phyloP scores from a whole-genome alignment of 2,888 invertebrate species.

The Eucriotettix oculatus region DNA sequence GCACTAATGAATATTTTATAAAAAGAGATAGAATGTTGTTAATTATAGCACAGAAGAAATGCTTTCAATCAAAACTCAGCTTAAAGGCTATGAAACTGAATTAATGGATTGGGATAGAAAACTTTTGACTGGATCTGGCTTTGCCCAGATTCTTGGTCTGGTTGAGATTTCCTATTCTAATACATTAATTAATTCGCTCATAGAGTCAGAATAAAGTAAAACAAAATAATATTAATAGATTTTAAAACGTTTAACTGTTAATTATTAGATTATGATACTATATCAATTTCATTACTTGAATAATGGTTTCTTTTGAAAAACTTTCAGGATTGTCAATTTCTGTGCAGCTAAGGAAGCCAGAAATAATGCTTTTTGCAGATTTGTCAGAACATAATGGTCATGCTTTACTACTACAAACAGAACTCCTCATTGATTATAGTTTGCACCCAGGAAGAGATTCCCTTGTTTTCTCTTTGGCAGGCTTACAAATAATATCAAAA shows the following conservation, averaged over 20 bases:
- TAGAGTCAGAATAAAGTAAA: neutral
- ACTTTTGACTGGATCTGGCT: too few species aligned
- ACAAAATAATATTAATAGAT: neutral
- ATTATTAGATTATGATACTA: neutral
- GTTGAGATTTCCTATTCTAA: too few species aligned
- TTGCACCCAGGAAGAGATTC: slow-evolving; percentile 45
- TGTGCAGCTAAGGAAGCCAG: slow-evolving; percentile 57
- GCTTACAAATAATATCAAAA: slow-evolving; percentile 44
- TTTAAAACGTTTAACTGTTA: neutral
- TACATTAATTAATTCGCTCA: neutral
- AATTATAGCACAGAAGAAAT: too few species aligned
- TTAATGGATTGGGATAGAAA: too few species aligned
- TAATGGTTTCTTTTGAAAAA: neutral
- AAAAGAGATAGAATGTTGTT: too few species aligned
- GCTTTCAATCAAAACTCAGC: too few species aligned
- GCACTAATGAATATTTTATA: too few species aligned
- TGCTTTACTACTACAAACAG: slow-evolving; percentile 48
- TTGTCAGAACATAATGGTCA: slow-evolving; percentile 29
- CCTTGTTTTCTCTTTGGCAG: slow-evolving; percentile 41
- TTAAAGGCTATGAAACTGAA: too few species aligned
- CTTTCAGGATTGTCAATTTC: slow-evolving; percentile 45
- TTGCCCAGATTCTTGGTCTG: too few species aligned
- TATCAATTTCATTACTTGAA: neutral
- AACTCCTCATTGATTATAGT: slow-evolving; percentile 53
- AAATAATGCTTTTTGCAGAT: slow-evolving; percentile 50